phyloP scores from a whole-genome alignment of 1,140 invertebrate genomes.

The silkworm (Bombyx mori) region ASM3026992v2 NC_085116.1:12454501-12455000 shows the following conservation, averaged over 20 bases:
- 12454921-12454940: constrained; percentile 49
- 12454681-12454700: no score
- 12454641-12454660: constrained; percentile 30
- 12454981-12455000: constrained; percentile 55
- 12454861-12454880: constrained; percentile 1
- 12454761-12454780: no score
- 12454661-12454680: background rate
- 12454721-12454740: no score
- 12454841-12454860: background rate
- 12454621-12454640: constrained; percentile 30
- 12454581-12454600: constrained; percentile 58
- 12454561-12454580: constrained; percentile 35
- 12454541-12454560: constrained; percentile 35
- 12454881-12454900: constrained; percentile 1
- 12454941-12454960: constrained; percentile 69
- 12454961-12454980: constrained; percentile 60
- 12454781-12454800: no score
- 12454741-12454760: no score
- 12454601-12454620: constrained; percentile 42
- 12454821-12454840: no score
- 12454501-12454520: constrained; percentile 9
- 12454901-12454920: constrained; percentile 14
- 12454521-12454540: constrained; percentile 39
- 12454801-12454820: no score
- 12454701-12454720: no score